A percentile compares a stretch with the other conserved stretches of the same genome.
Conservation (phyloP, 2,888 invertebrate species). For the Mesodorylaimus sp. region DNA sequence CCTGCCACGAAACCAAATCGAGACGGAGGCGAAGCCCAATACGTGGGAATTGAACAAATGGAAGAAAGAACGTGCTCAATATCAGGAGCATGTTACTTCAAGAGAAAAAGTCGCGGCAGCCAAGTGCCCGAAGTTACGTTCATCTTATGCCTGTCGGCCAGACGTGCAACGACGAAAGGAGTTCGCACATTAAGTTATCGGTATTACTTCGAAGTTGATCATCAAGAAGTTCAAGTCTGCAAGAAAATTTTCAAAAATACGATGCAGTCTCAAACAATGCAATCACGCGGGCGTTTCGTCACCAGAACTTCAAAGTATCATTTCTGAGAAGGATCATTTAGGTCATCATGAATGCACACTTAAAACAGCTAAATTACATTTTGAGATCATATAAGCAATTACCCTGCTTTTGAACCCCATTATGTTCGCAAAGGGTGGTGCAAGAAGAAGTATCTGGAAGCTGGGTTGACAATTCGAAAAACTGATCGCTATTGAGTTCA, state of each 20-base stretch:
- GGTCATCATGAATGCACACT: not conserved
- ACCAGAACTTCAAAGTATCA: not conserved
- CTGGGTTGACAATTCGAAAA: not conserved
- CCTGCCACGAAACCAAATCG: too few relatives aligned
- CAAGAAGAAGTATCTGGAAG: not conserved
- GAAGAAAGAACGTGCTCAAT: too few relatives aligned
- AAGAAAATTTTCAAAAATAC: not conserved
- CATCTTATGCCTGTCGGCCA: too few relatives aligned
- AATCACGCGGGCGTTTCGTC: not conserved
- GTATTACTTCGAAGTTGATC: not conserved
- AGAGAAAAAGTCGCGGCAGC: too few relatives aligned
- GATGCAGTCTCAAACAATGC: not conserved
- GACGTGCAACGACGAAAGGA: too few relatives aligned
- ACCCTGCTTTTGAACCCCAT: not conserved
- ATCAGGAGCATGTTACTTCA: too few relatives aligned
- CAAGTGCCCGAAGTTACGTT: too few relatives aligned
- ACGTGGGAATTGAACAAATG: too few relatives aligned
- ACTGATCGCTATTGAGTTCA: not conserved
- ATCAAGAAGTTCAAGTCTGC: not conserved
- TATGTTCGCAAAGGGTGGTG: not conserved
- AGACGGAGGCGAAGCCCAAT: too few relatives aligned
- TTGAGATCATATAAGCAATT: not conserved
- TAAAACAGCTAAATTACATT: not conserved
- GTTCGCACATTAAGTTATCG: too few relatives aligned
- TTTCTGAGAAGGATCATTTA: not conserved